Conservation (phyloP, 2,797 vertebrate genomes). For the Protonibea diacanthus region DNA sequence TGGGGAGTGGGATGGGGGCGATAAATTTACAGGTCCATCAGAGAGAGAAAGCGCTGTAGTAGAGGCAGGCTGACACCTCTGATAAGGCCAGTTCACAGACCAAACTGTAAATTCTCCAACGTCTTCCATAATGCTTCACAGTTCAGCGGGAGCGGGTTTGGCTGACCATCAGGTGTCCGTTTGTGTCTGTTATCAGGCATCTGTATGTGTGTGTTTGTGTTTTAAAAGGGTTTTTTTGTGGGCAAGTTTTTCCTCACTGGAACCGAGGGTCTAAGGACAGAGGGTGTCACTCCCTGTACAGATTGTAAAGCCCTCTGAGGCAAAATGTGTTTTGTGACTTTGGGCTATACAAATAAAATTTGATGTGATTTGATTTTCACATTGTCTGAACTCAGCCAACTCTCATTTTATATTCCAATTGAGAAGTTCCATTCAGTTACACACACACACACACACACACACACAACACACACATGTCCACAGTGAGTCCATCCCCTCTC, state of each 20-base stretch:
- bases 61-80: slow-evolving; percentile 37
- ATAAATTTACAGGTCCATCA: slow-evolving; percentile 51
- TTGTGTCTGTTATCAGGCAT: slow-evolving; percentile 75
- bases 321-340: no score
- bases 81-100: slow-evolving; percentile 70
- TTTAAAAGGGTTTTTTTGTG: no score
- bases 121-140: slow-evolving; percentile 46
- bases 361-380: neutral
- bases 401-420: slow-evolving; percentile 71
- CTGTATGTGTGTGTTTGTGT: slow-evolving; percentile 26
- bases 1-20: neutral
- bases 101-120: slow-evolving; percentile 50
- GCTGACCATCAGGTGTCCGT: slow-evolving; percentile 78
- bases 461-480: slow-evolving; percentile 31
- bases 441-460: slow-evolving; percentile 20
- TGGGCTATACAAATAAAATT: no score
- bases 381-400: slow-evolving; percentile 50
- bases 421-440: slow-evolving; percentile 71
- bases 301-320: no score
- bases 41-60: slow-evolving; percentile 10
- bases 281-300: no score
- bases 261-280: no score
- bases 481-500: slow-evolving; percentile 48
- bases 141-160: slow-evolving; percentile 53
- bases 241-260: no score